Evolutionary conservation across 1,140 invertebrate species (phyloP), one percentile per base, ranked within the genome.

Genomic region (Hycleus cichorii): DNA sequence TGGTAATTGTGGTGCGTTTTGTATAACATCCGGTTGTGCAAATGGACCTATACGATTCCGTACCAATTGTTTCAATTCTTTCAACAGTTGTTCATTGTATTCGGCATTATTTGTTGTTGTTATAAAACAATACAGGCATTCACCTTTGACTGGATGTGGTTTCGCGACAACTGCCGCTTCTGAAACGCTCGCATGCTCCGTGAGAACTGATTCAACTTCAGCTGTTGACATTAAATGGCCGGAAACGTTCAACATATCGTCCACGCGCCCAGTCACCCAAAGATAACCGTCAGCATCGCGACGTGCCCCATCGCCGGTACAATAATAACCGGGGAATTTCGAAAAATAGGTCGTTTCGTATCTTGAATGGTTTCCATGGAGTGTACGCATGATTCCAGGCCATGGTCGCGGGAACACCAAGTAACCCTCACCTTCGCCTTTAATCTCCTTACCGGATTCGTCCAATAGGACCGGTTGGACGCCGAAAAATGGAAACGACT

Each of bases 231-330:
- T 88, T 12, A 98, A 76, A 78, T 99, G 96, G 0, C 96, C 96
- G 1, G 93, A 97, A 1, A 98, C 95, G 75, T 99, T 98, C 48
- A 98, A 76, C 92, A 98, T 95, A 69, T 99, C 96, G 74, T 98
- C 96, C 10, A 98, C 90, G 48, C 96, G 83, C 0, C 96, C 96
- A 2, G 95, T 98, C 18, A 99, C 88, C 94, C 95, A 98, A 11
- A 96, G 76, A 74, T 97, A 97, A 2, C 95, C 95, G 75, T 99
- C 95, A 9, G 84, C 80, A 73, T 98, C 96, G 55, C 94, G 77
- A 67, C 83, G 82, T 0, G 92, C 94, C 50, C 93, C 95, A 78
- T 99, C 96, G 56, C 96, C 96, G 47, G 95, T 98, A 71, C 90
- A 95, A 72, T 98, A 99, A 76, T 87, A 98, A 43, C 95, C 96